Conservation (phyloP, 2,888 invertebrate genomes). For the Orthosia gothica region DNA sequence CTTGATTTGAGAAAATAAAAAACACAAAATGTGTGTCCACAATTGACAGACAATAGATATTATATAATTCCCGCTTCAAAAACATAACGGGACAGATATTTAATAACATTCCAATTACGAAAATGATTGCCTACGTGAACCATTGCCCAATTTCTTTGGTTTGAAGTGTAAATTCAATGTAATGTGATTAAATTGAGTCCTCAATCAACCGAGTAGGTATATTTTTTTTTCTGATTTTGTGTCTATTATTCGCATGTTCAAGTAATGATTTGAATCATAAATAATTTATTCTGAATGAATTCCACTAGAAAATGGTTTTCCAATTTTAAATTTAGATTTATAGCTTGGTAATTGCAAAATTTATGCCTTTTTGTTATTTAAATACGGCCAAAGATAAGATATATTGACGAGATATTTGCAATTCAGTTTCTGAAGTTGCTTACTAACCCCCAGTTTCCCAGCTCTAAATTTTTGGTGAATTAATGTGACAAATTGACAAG, state of each 20-base stretch:
- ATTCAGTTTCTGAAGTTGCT: too few species aligned
- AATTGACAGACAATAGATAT: background rate
- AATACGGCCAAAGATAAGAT: too few species aligned
- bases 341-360: background rate
- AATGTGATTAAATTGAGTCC: slow-evolving; percentile 1
- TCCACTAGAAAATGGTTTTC: background rate
- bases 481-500: too few species aligned
- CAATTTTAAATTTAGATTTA: too few species aligned
- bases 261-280: background rate
- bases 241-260: too few species aligned
- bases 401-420: background rate
- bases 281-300: background rate
- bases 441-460: too few species aligned
- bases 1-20: background rate
- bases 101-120: background rate
- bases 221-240: too few species aligned
- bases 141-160: background rate
- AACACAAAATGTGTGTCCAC: background rate
- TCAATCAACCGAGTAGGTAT: background rate
- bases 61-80: background rate
- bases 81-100: background rate
- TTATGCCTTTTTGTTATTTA: background rate
- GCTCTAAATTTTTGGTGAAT: too few species aligned
- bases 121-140: background rate
- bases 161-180: slow-evolving; percentile 4